phyloP scores from a whole-genome alignment of 2,797 vertebrate species.

The Poeciliopsis turneri region DNA sequence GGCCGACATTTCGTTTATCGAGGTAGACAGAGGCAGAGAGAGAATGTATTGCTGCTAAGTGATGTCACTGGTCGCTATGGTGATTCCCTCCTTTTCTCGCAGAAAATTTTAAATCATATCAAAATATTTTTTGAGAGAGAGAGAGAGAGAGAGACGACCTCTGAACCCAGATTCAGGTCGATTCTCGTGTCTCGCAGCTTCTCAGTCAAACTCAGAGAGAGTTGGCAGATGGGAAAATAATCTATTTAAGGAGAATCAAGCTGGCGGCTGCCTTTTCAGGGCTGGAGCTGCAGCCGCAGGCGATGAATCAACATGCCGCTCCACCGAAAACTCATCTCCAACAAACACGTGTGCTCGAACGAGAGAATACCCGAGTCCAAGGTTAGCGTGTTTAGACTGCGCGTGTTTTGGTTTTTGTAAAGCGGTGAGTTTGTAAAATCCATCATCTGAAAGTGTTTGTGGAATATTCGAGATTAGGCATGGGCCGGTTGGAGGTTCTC shows the following conservation, averaged over 20 bases:
- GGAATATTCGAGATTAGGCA: not conserved
- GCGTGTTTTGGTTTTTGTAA: not conserved
- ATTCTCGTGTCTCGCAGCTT: slow-evolving; percentile 24
- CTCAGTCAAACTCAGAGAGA: slow-evolving; percentile 3
- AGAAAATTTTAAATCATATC: too few species aligned
- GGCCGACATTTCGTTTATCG: slow-evolving; percentile 15
- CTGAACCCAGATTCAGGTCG: slow-evolving; percentile 29
- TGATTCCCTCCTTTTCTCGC: too few species aligned
- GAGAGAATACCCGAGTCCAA: not conserved
- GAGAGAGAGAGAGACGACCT: slow-evolving; percentile 12
- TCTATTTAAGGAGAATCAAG: not conserved
- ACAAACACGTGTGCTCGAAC: not conserved
- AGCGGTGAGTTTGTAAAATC: not conserved
- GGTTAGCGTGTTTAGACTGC: not conserved
- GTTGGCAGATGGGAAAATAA: slow-evolving; percentile 3
- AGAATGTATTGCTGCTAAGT: too few species aligned
- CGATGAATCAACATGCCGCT: not conserved
- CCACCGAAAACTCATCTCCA: not conserved
- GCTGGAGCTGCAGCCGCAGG: slow-evolving; percentile 1
- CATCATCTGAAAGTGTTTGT: not conserved
- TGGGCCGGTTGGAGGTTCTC: not conserved
- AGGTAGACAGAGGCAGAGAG: not conserved
- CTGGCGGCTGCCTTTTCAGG: not conserved
- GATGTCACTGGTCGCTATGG: too few species aligned
- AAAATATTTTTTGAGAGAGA: too few species aligned